A percentile compares a stretch with the other conserved stretches of the same genome.
phyloP scores from a whole-genome alignment of 92 coral and sea anemone species.

The Umimayanthus chanpuru region DNA sequence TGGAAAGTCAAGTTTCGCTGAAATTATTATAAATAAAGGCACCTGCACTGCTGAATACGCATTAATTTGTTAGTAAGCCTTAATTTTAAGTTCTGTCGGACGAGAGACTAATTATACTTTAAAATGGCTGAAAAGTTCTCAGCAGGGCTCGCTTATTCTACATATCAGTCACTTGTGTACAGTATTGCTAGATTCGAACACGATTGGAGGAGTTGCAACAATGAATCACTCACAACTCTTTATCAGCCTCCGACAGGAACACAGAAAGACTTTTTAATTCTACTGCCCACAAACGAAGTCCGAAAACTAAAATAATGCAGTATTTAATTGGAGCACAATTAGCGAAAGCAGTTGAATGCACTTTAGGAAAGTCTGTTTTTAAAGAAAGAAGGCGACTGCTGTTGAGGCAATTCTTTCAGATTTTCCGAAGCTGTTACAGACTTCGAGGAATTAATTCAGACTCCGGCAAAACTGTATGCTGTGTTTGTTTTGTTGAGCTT shows the following conservation, averaged over 20 bases:
- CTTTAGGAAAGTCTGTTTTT: neutral
- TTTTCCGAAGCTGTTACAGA: neutral
- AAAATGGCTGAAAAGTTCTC: neutral
- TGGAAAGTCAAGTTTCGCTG: neutral
- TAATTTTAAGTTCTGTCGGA: neutral
- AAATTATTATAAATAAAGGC: neutral
- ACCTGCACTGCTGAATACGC: neutral
- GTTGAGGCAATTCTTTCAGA: neutral
- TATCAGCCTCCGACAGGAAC: neutral
- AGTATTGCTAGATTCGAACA: neutral
- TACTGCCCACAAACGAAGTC: neutral
- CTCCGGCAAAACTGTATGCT: neutral
- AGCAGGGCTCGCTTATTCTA: neutral
- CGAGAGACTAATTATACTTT: neutral
- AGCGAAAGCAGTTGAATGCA: neutral
- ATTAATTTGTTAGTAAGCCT: neutral
- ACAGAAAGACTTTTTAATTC: neutral
- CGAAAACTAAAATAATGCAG: constrained; percentile 2
- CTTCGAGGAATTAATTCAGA: neutral
- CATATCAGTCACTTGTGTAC: neutral
- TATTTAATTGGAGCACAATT: neutral
- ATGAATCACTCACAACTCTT: neutral
- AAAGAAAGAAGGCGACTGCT: neutral
- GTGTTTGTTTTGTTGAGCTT: neutral
- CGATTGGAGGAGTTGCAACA: neutral